Evolutionary conservation across 2,797 vertebrate genomes (phyloP).

Genomic region (Hemitrygon akajei): DNA sequence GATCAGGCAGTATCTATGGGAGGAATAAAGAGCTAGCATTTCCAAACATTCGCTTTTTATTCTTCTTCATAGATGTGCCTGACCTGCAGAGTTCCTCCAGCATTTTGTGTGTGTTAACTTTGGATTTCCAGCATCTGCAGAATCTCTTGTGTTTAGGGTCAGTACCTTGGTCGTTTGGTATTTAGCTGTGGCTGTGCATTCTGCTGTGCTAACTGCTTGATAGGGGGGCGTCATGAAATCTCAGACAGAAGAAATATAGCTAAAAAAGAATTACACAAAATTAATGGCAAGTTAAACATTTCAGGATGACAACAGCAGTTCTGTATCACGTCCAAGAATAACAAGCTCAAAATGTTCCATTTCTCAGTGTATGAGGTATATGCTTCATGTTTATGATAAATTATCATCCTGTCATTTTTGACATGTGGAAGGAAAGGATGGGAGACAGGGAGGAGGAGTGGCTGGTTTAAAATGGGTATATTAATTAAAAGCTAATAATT

Average conservation of each 20-base stretch:
- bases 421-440: too few species aligned
- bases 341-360: neutral
- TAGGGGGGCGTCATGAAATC: neutral
- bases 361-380: neutral
- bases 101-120: too few species aligned
- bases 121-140: too few species aligned
- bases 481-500: neutral
- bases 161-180: neutral
- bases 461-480: neutral
- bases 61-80: too few species aligned
- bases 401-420: neutral
- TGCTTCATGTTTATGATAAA: neutral
- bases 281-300: neutral
- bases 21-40: too few species aligned
- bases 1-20: too few species aligned
- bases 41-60: too few species aligned
- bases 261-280: neutral
- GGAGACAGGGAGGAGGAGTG: neutral
- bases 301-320: neutral
- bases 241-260: neutral
- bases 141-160: too few species aligned
- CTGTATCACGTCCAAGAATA: conserved; percentile 11
- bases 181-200: neutral
- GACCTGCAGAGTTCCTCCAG: too few species aligned
- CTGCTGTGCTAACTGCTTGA: neutral